A percentile compares a stretch with the other conserved stretches of the same genome.
Conservation (phyloP, 2,888 invertebrate species). For the Pelosia muscerda region DNA sequence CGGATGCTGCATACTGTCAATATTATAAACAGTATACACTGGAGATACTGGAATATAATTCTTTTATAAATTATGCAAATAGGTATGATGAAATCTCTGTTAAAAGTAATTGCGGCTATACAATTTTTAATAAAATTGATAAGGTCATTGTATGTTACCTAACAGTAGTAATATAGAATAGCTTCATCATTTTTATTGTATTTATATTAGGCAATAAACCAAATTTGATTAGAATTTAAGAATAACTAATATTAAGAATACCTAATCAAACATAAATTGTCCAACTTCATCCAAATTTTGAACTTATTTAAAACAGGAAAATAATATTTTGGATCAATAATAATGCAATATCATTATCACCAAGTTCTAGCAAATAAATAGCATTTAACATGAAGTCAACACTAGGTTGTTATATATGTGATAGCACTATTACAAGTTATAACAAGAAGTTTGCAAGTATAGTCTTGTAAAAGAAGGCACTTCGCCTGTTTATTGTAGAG, state of each 20-base stretch:
- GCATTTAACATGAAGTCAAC: neutral
- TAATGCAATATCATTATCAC: too few relatives aligned
- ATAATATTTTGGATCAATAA: too few relatives aligned
- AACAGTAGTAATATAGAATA: too few relatives aligned
- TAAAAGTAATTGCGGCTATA: neutral
- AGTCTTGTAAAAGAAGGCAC: neutral
- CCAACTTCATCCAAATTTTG: too few relatives aligned
- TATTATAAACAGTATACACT: neutral
- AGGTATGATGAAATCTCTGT: neutral
- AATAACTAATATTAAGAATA: too few relatives aligned
- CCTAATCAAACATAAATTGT: too few relatives aligned
- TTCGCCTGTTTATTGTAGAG: neutral
- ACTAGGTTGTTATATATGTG: neutral
- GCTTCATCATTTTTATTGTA: too few relatives aligned
- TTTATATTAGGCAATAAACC: too few relatives aligned
- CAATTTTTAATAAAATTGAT: neutral
- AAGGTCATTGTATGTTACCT: neutral
- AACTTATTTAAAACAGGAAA: too few relatives aligned
- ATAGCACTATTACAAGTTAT: neutral
- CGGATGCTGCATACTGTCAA: neutral
- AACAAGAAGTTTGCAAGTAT: neutral
- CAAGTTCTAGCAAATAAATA: too few relatives aligned
- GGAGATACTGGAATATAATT: constrained; percentile 1
- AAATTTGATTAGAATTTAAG: too few relatives aligned
- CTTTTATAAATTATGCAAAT: neutral